phyloP scores from a whole-genome alignment of 2,113 vertebrate species.

The Rostratula benghalensis region DNA sequence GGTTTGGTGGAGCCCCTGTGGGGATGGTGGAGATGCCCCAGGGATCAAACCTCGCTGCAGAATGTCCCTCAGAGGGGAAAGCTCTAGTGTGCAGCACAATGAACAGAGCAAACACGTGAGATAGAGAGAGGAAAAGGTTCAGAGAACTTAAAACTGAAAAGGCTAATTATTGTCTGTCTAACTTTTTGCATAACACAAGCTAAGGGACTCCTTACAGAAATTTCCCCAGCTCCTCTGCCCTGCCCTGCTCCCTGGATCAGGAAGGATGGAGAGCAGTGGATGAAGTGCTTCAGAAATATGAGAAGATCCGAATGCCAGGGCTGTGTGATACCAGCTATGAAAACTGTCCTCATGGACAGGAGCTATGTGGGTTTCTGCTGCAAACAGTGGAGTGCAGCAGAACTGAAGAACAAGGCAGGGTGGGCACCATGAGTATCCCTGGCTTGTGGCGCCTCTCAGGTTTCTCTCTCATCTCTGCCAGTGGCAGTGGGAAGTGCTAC shows the following conservation, averaged over 20 bases:
- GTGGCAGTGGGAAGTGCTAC: background rate
- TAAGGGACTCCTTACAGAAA: background rate
- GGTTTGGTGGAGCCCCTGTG: background rate
- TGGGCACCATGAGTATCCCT: background rate
- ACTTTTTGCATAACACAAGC: background rate
- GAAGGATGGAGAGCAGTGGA: background rate
- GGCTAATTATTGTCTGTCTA: background rate
- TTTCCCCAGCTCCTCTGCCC: background rate
- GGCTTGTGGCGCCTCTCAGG: background rate
- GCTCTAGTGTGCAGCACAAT: background rate
- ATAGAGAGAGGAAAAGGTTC: background rate
- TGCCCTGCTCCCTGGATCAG: background rate
- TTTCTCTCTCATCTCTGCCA: background rate
- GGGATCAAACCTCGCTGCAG: background rate
- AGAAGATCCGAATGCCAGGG: background rate
- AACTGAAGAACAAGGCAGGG: background rate
- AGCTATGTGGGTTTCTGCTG: background rate
- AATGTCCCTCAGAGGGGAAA: background rate
- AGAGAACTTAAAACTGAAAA: background rate
- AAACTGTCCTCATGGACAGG: background rate
- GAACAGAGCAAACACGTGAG: rapidly evolving
- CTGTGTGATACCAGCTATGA: background rate
- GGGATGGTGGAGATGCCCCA: background rate
- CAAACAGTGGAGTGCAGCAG: background rate
- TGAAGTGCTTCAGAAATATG: background rate